Base-by-base conservation (phyloP, 2,888 invertebrate genomes). In the Tetranychus piercei region DNA sequence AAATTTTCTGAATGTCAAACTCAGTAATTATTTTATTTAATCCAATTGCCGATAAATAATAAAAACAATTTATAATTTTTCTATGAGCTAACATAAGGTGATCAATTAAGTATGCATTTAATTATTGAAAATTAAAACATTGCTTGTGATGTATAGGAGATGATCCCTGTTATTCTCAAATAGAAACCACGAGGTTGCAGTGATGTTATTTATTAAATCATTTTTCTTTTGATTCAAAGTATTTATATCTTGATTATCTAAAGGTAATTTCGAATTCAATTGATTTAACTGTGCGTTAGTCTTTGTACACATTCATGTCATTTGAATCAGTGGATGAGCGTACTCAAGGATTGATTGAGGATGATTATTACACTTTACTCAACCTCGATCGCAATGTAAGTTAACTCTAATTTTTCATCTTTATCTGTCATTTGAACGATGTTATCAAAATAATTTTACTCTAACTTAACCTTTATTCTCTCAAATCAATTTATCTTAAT, bases 321-420 rank as follows among this genome's bases (percentile, higher is more conserved):
- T 44, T 44, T n/a, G 71, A 71, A 44, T 71, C 71, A 11, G 44
- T 20, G 5, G 34, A 69, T 23, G 69, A 55, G 55, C 55, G 11
- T 18, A 69, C 15, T 71, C 9, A 15, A 71, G 23, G 34, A 20
- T 9, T 44, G 44, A 72, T 76, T 72, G 75, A 77, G 43, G 92
- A 92, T 80, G 91, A 93, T 84, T 92, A 89, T 83, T 94, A 94
- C 82, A 88, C 91, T 77, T 89, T 92, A 82, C 85, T 94, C 74
- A 93, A 93, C 85, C 86, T 94, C 77, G 86, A 91, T 9, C 88
- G 87, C 85, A 87, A 90, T 85, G 92, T 92, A 87, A 87, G 86
- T 75, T 66, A 11, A 73, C 72, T 74, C 74, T 2, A 66, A 67
- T 45, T 74, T 74, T 77, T 55, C 44, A 43, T 43, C 66, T 67